Evolutionary conservation across 2,888 invertebrate genomes (phyloP).

Genomic region (Dolomedes plantarius): DNA sequence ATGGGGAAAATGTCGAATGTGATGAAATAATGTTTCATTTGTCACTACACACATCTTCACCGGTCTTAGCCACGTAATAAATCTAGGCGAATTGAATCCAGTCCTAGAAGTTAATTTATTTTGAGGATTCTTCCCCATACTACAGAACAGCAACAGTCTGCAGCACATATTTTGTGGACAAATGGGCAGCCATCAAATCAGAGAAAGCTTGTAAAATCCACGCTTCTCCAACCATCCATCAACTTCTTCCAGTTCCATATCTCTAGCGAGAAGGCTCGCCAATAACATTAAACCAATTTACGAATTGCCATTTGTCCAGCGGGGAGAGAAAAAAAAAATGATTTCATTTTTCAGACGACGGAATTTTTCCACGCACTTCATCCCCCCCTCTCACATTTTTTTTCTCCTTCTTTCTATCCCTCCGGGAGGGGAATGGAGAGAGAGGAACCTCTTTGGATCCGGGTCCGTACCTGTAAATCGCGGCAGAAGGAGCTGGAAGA

Average conservation of each 20-base stretch:
- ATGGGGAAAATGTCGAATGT: too few species aligned
- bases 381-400: background rate
- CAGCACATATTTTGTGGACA: constrained; percentile 4
- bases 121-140: too few species aligned
- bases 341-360: constrained; percentile 33
- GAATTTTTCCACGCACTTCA: constrained; percentile 29
- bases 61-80: too few species aligned
- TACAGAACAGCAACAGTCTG: background rate
- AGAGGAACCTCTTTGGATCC: constrained; percentile 51
- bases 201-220: constrained; percentile 14
- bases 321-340: constrained; percentile 5
- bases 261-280: constrained; percentile 12
- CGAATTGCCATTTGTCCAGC: constrained; percentile 33
- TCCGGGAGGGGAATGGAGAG: background rate
- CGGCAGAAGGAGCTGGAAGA: constrained; percentile 17
- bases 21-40: too few species aligned
- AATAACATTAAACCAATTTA: constrained; percentile 24
- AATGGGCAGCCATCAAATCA: background rate
- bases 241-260: background rate
- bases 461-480: constrained; percentile 63
- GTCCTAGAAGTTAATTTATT: background rate
- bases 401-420: background rate
- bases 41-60: too few species aligned
- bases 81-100: background rate
- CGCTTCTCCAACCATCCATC: background rate